phyloP scores from a whole-genome alignment of 1,140 invertebrate genomes.

The Capitella teleta region DNA sequence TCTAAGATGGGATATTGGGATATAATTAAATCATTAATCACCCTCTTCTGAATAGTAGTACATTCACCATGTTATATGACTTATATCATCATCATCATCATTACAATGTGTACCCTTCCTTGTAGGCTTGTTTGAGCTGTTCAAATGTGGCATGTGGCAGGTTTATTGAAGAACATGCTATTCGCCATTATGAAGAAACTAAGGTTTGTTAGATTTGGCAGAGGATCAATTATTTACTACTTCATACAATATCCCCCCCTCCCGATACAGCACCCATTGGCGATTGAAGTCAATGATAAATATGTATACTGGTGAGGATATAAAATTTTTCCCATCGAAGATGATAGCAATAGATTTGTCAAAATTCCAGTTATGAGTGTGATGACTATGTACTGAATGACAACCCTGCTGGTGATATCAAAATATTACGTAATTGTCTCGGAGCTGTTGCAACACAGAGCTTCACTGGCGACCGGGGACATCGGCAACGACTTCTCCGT shows the following conservation, averaged over 20 bases:
- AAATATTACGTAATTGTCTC: constrained; percentile 22
- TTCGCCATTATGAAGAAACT: constrained; percentile 26
- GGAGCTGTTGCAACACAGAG: constrained; percentile 29
- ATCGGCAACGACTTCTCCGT: constrained; percentile 17
- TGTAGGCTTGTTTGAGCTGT: constrained; percentile 36
- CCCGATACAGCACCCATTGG: constrained; percentile 31
- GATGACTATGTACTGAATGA: constrained; percentile 36
- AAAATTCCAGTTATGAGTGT: constrained; percentile 27
- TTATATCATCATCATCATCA: too few relatives aligned
- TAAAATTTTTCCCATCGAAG: not conserved
- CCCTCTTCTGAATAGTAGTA: too few relatives aligned
- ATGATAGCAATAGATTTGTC: not conserved
- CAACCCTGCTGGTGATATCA: constrained; percentile 27
- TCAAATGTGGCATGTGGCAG: constrained; percentile 32
- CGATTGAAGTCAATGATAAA: constrained; percentile 33
- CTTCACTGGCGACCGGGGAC: constrained; percentile 16
- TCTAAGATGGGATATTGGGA: too few relatives aligned
- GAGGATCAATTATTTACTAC: not conserved
- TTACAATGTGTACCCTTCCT: too few relatives aligned
- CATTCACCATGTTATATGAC: too few relatives aligned
- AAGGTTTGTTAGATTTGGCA: constrained; percentile 17
- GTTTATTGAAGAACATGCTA: constrained; percentile 32
- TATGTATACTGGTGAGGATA: constrained; percentile 35
- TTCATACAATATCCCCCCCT: too few relatives aligned
- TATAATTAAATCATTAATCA: too few relatives aligned